A percentile compares a stretch with the other conserved stretches of the same genome.
These are phyloP conservation scores for Carduelis carduelis DNA, from an alignment of 2,797 vertebrate species.

Conservation along the genomic window DNA sequence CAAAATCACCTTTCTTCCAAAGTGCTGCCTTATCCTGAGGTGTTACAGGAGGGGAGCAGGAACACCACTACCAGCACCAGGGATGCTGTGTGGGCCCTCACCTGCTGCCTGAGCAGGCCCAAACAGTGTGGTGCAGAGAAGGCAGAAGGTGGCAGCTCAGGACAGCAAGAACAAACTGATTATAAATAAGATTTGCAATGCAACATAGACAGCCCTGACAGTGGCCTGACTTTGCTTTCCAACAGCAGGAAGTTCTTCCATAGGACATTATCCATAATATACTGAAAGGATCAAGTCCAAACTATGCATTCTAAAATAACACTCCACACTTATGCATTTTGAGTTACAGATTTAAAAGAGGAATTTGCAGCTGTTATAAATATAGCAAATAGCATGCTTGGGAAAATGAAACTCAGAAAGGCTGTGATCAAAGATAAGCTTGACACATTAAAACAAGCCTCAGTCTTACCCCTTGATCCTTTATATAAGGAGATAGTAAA, in stretches of 20 bases:
- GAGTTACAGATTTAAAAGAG: not conserved
- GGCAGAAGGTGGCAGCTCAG: not conserved
- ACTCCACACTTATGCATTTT: not conserved
- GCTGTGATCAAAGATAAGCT: not conserved
- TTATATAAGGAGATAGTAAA: not conserved
- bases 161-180: not conserved
- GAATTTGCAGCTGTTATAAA: not conserved
- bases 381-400: not conserved
- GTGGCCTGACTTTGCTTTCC: not conserved
- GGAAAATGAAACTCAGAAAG: not conserved
- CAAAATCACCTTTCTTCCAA: not conserved
- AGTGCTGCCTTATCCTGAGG: not conserved
- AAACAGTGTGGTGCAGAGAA: not conserved
- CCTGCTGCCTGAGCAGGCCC: not conserved
- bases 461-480: not conserved
- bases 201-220: not conserved
- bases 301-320: not conserved
- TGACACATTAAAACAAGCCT: not conserved
- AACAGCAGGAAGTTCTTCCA: not conserved
- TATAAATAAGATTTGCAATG: not conserved
- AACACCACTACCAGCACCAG: fast-evolving
- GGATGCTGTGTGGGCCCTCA: not conserved
- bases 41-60: not conserved
- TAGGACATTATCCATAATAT: not conserved
- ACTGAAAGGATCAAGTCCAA: not conserved